Evolutionary conservation across 2,797 vertebrate species (phyloP).

Genomic region (Aselliscus stoliczkanus): DNA sequence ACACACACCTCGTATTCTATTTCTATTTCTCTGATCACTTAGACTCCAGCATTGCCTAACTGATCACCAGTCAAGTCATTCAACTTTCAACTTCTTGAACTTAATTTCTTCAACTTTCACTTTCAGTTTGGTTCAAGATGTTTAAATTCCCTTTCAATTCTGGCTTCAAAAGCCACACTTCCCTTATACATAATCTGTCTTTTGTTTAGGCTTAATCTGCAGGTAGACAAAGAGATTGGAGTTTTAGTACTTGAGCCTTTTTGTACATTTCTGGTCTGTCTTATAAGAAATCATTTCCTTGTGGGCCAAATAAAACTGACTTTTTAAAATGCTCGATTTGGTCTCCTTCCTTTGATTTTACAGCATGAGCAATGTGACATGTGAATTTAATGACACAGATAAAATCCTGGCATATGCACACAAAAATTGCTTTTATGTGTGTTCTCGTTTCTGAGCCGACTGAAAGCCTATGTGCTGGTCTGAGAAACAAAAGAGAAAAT

Average conservation of each 20-base stretch:
- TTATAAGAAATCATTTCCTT: conserved; percentile 49
- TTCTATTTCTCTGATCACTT: not conserved
- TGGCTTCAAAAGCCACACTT: not conserved
- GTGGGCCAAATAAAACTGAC: conserved; percentile 37
- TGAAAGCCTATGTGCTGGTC: not conserved
- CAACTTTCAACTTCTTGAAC: not conserved
- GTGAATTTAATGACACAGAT: conserved; percentile 33
- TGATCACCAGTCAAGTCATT: not conserved
- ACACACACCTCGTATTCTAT: not conserved
- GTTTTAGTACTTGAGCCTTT: not conserved
- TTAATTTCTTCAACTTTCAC: not conserved
- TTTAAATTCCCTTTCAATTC: not conserved
- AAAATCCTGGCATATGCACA: conserved; percentile 42
- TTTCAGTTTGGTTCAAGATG: not conserved
- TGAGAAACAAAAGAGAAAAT: not conserved
- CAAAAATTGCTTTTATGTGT: conserved; percentile 37
- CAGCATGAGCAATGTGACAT: not conserved
- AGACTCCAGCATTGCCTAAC: not conserved
- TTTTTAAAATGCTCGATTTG: conserved; percentile 42
- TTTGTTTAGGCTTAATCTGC: not conserved
- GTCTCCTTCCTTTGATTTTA: conserved; percentile 6
- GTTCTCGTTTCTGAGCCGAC: not conserved
- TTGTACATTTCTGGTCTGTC: not conserved
- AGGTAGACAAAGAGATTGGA: not conserved
- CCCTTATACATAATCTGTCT: not conserved